Base-by-base conservation (phyloP, 2,888 invertebrate species). In the Syrphus vitripennis region DNA sequence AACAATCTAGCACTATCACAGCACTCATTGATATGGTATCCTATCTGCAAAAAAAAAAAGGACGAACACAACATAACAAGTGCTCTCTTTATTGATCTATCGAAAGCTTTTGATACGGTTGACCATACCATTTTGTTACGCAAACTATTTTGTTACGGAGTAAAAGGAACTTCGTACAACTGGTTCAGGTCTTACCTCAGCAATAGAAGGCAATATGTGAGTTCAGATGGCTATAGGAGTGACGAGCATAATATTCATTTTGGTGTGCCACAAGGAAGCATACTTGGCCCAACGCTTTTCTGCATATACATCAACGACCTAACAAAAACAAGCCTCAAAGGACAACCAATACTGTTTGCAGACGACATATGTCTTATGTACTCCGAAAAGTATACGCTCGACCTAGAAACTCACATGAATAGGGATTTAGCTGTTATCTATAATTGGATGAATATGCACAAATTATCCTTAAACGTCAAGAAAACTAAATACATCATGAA, bases 1-100 rank as follows among this genome's bases (percentile, higher is more conserved):
- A 26, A 53, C 53, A 53, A 29, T 53, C 53, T n/a, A 53, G 26
- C 53, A 53, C 53, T n/a, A 53, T 53, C 26, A 53, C 53, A 53
- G 53, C 53, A 26, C 53, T 53, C 53, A 53, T 53, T n/a, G 26
- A 53, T 53, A 53, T 26, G 29, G n/a, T 53, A n/a, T 26, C 9
- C 29, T 29, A 24, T 53, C 9, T 31, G 31, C n/a, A n/a, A 55
- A 10, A 29, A 12, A 19, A 16, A 31, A 55, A 31, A n/a, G 9
- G 14, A 29, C 12, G 7, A 24, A 29, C 53, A 53, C 4, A 24
- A 53, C 2, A 24, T 29, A 26, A 29, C 14, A 6, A 16, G 55
- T 7, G 9, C 55, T 1, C 16, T 55, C 31, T 55, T 31, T 10
- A 16, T 55, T 16, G 31, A 31, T 24, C 26, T n/a, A n/a, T n/a